Percentiles rank a stretch among this genome's conserved stretches.
These are phyloP conservation scores for Dicrostonyx torquatus DNA, from an alignment of 2,797 vertebrate species.

Conservation along the genomic window DNA sequence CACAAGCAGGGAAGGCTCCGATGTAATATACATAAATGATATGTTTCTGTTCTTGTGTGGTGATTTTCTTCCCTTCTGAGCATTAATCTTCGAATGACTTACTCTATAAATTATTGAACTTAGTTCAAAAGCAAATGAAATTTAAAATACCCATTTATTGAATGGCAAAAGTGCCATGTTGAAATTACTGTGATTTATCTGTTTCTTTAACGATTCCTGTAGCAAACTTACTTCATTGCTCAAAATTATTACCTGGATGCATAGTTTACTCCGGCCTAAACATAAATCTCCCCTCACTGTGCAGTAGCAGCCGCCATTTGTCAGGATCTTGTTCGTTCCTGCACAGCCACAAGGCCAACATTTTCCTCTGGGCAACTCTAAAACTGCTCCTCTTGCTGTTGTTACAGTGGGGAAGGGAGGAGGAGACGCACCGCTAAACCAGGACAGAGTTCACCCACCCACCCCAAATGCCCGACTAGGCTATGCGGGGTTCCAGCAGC, in stretches of 20 bases:
- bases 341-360: neutral
- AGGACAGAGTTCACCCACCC: neutral
- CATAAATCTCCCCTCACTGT: constrained; percentile 32
- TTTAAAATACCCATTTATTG: constrained; percentile 77
- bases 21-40: constrained; percentile 52
- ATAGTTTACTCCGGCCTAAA: constrained; percentile 57
- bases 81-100: constrained; percentile 72
- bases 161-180: constrained; percentile 71
- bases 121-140: constrained; percentile 75
- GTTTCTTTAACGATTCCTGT: constrained; percentile 50
- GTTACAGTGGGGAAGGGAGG: too few relatives aligned
- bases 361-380: neutral
- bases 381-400: neutral
- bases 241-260: constrained; percentile 60
- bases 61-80: constrained; percentile 47
- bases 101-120: constrained; percentile 71
- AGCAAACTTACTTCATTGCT: constrained; percentile 68
- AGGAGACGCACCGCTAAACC: too few relatives aligned
- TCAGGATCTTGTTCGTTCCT: constrained; percentile 21
- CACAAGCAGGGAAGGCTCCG: neutral
- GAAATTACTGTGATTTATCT: constrained; percentile 76
- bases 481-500: fast-evolving
- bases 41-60: constrained; percentile 54
- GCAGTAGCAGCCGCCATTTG: constrained; percentile 46
- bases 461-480: too few relatives aligned